Percentiles rank a stretch among this genome's conserved stretches.
Conservation (phyloP, 1,140 invertebrate species). For the Dolichoris vasculosae region DNA sequence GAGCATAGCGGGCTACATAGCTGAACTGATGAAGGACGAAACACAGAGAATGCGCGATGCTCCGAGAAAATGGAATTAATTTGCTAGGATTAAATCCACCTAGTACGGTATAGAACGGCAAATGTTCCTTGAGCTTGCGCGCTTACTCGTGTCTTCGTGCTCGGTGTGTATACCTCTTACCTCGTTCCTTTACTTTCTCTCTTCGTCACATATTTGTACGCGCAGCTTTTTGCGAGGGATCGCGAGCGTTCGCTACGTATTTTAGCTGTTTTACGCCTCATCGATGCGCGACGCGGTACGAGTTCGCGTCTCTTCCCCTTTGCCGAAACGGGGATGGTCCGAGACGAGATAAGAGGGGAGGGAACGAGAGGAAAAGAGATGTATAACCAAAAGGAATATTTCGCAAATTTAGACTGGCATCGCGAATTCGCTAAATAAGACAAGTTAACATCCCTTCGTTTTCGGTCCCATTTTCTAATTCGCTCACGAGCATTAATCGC, state of each 20-base stretch:
- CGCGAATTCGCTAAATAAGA: constrained; percentile 45
- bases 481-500: constrained; percentile 45
- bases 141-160: constrained; percentile 24
- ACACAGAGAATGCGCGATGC: constrained; percentile 73
- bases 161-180: neutral
- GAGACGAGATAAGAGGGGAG: neutral
- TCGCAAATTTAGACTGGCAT: constrained; percentile 27
- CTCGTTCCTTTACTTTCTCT: neutral
- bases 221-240: neutral
- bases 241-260: neutral
- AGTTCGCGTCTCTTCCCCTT: neutral
- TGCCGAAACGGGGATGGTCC: neutral
- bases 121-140: constrained; percentile 68
- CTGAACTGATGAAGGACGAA: constrained; percentile 74
- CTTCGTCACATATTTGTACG: neutral
- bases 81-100: constrained; percentile 74
- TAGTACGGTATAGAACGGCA: constrained; percentile 64
- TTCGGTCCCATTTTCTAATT: constrained; percentile 42
- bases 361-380: neutral
- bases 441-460: constrained; percentile 32
- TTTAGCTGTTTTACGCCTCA: neutral
- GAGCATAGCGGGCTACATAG: constrained; percentile 63
- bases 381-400: neutral
- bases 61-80: constrained; percentile 75
- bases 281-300: neutral